phyloP scores from a whole-genome alignment of 1,140 invertebrate species.

The Bombus confusus region DNA sequence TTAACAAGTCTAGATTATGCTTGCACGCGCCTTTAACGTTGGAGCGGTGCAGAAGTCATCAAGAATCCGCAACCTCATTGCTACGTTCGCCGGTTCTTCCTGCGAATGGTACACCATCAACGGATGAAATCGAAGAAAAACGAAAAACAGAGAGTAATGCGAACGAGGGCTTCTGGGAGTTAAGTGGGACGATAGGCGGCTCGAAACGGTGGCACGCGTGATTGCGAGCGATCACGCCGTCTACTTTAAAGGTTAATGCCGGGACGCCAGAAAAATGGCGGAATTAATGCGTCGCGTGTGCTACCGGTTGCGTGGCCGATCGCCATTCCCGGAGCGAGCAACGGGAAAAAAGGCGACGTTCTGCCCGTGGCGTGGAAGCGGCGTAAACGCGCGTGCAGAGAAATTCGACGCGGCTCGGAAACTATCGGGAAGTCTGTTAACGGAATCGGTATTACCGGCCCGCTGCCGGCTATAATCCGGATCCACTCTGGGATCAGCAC shows the following conservation, averaged over 20 bases:
- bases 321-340: conserved; percentile 54
- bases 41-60: not conserved
- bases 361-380: conserved; percentile 21
- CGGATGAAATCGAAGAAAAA: not conserved
- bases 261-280: conserved; percentile 55
- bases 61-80: not conserved
- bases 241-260: conserved; percentile 56
- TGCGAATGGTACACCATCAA: not conserved
- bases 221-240: conserved; percentile 63
- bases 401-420: conserved; percentile 29
- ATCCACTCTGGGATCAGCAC: conserved; percentile 31
- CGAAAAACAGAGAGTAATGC: not conserved
- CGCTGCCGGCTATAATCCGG: conserved; percentile 38
- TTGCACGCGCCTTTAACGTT: not conserved
- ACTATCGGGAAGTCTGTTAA: conserved; percentile 32
- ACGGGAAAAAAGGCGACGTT: conserved; percentile 36
- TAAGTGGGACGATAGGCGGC: conserved; percentile 37
- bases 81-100: not conserved
- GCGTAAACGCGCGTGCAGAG: conserved; percentile 22
- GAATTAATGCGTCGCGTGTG: conserved; percentile 71
- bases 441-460: conserved; percentile 29
- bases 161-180: too few relatives aligned
- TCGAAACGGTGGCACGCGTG: conserved; percentile 45
- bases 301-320: conserved; percentile 68
- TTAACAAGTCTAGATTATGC: not conserved